A percentile compares a stretch with the other conserved stretches of the same genome.
These are phyloP conservation scores for Sesia bembeciformis DNA, from an alignment of 2,888 invertebrate species.

Conservation along the genomic window DNA sequence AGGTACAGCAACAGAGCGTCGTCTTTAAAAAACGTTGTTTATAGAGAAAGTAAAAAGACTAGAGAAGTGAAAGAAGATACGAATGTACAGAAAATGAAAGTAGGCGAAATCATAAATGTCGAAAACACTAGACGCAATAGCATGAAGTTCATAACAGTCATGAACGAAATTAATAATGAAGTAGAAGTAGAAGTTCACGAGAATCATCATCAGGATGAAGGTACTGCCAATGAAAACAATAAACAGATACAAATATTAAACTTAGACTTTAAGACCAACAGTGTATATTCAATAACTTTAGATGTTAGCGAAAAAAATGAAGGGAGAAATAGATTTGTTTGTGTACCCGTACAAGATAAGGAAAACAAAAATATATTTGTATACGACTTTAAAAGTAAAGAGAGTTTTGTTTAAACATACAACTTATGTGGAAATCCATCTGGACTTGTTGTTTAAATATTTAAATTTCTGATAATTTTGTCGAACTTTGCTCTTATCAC, in stretches of 20 bases:
- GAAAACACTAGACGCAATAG: conserved; percentile 65
- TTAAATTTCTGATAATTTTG: neutral
- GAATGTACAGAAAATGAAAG: conserved; percentile 46
- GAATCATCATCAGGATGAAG: conserved; percentile 15
- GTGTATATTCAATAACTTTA: conserved; percentile 66
- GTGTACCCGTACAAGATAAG: conserved; percentile 50
- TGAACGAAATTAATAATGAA: conserved; percentile 38
- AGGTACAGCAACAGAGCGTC: conserved; percentile 72
- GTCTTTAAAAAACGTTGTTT: conserved; percentile 50
- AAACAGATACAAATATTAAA: conserved; percentile 70
- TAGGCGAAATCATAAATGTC: conserved; percentile 60
- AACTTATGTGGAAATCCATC: neutral
- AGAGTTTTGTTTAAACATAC: conserved; percentile 52
- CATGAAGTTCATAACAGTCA: conserved; percentile 59
- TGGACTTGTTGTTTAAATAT: neutral
- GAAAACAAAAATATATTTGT: conserved; percentile 66
- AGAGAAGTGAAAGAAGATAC: conserved; percentile 35
- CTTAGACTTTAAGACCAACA: conserved; percentile 66
- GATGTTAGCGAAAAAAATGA: conserved; percentile 54
- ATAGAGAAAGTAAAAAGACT: conserved; percentile 48
- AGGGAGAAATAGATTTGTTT: conserved; percentile 54
- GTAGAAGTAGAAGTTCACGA: conserved; percentile 38
- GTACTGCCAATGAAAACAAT: conserved; percentile 54
- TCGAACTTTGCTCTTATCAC: neutral
- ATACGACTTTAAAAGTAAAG: conserved; percentile 67